A percentile compares a stretch with the other conserved stretches of the same genome.
Conservation (phyloP, 2,888 invertebrate species). For the Hypercompe scribonia region DNA sequence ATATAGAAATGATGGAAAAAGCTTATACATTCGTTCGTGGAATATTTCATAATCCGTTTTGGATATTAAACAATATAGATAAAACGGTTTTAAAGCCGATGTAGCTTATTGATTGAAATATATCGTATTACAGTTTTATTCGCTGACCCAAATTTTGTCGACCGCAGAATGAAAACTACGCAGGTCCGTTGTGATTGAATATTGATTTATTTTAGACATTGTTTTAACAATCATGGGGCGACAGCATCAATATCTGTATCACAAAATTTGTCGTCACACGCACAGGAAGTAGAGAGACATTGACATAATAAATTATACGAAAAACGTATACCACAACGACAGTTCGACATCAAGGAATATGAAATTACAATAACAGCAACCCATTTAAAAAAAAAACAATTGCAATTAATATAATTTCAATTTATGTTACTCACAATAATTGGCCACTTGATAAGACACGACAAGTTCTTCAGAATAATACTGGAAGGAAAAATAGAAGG, state of each 20-base stretch:
- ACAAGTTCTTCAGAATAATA: too few species aligned
- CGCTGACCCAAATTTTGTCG: constrained; percentile 68
- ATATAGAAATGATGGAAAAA: constrained; percentile 34
- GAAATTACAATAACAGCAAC: too few species aligned
- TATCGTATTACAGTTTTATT: constrained; percentile 63
- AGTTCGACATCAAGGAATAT: too few species aligned
- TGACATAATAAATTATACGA: background rate
- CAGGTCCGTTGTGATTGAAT: constrained; percentile 72
- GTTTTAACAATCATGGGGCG: constrained; percentile 47
- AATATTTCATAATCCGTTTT: constrained; percentile 38
- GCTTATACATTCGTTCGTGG: constrained; percentile 32
- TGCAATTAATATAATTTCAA: background rate
- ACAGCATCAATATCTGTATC: constrained; percentile 24
- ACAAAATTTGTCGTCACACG: background rate
- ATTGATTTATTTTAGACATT: constrained; percentile 73
- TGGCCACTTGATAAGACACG: too few species aligned
- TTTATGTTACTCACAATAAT: background rate
- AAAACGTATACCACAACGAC: background rate
- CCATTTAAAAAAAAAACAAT: background rate
- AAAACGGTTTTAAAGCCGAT: constrained; percentile 47
- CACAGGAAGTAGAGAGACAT: background rate
- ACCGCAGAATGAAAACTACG: constrained; percentile 68
- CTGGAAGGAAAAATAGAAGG: too few species aligned
- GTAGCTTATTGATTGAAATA: constrained; percentile 49
- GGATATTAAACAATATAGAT: constrained; percentile 29